Base-by-base conservation (phyloP, 2,888 invertebrate species). In the Polylopha cassiicola region DNA sequence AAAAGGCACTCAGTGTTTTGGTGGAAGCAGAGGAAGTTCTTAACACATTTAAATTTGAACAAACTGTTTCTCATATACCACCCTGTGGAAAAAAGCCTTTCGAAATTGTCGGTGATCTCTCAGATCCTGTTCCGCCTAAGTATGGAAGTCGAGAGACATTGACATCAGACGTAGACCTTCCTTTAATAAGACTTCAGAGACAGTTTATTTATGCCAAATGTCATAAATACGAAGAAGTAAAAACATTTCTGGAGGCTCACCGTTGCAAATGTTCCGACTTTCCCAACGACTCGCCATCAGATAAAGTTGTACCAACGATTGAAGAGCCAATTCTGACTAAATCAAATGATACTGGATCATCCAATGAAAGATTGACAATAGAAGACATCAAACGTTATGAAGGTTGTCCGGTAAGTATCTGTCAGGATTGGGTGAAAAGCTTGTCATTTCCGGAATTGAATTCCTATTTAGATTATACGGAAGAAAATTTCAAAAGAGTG, bases 201-300 rank as follows among this genome's bases (percentile, higher is more conserved):
- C 61, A 81, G 43, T 78, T 65, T 45, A 37, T 77, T 31, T 85
- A 82, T 48, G 84, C 84, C 0, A 80, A 76, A 55, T 85, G 85
- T 47, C 68, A 77, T 33, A 68, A 63, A 44, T 76, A 59, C 50
- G 71, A 82, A 46, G 65, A 73, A 26, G 68, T 84, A 2, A 77
- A 73, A 54, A 58, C 53, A 3, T 53, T 69, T 44, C 52, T 84
- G 21, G 64, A 78, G 45, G 56, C 65, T n/a, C 57, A 65, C 34
- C 53, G 54, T n/a, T 81, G 79, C 46, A 71, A 65, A 60, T 82
- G 79, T 52, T 20, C 17, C 14, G 58, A 62, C 26, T 24, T 26
- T 15, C 43, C 39, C 48, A 22, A 22, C 39, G 9, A 34, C 42
- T 2, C 23, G 37, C 15, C 38, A 33, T 36, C 43, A 8, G 9